Base-by-base conservation (phyloP, 2,113 vertebrate genomes). In the Dendropsophus ebraccatus region DNA sequence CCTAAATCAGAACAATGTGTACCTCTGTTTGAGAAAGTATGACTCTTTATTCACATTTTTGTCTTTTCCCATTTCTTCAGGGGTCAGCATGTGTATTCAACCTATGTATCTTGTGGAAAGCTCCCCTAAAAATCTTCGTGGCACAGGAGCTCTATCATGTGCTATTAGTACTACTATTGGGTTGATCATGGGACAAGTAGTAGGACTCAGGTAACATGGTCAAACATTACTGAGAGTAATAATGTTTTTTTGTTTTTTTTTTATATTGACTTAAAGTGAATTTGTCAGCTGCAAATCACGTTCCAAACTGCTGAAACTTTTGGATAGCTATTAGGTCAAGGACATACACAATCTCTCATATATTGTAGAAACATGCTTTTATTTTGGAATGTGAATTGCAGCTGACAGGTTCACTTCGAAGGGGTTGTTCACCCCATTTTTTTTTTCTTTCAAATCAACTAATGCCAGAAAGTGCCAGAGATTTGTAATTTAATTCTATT, bases 61-160 rank as follows among this genome's bases (percentile, higher is more conserved):
- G 62, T 32, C 50, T 28, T 19, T 73, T 58, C 87, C 14, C n/a
- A 88, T 88, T 74, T 90, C 49, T 54, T 35, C 89, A 97, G 96
- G 97, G 78, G 92, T 98, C 75, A 95, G 97, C 92, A 97, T 99
- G 95, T 97, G 93, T n/a, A 89, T 98, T 35, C 97, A 98, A 89
- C 96, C 96, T 85, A 97, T 98, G 96, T 97, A 97, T 83, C 94
- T 99, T 89, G 97, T 96, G 28, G 97, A 97, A 89, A 96, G 96
- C 19, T 96, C 96, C 9, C 96, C 96, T 19, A 96, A 94, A 91
- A 93, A 96, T 85, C 90, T 96, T 45, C 90, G 96, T 76, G 97
- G 97, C 69, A 94, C 94, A 0, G 89, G 96, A 85, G 91, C 96
- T 32, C 87, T 97, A 90, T 96, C 95, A 2, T 97, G 95, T 3